Evolutionary conservation across 2,113 vertebrate species (phyloP).

Genomic region (Corythaixoides concolor): DNA sequence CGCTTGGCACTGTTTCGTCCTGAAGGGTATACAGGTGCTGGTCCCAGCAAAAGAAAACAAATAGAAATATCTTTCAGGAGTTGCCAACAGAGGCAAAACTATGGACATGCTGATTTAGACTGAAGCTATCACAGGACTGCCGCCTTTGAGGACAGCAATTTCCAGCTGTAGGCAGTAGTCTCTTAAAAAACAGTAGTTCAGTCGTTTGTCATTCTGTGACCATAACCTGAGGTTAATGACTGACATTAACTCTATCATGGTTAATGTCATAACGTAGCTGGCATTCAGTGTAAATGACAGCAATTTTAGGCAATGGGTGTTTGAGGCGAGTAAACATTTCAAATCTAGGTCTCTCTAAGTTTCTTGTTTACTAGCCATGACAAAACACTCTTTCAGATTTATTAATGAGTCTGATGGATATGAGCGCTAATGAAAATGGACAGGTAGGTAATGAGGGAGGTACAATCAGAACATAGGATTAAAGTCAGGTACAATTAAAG

Average conservation of each 20-base stretch:
- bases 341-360: neutral
- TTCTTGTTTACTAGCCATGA: conserved; percentile 23
- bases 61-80: neutral
- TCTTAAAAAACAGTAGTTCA: neutral
- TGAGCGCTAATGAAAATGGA: conserved; percentile 52
- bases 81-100: neutral
- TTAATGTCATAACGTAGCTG: neutral
- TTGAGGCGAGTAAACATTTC: neutral
- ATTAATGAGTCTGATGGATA: conserved; percentile 51
- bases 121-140: neutral
- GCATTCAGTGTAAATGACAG: conserved; percentile 1
- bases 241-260: neutral
- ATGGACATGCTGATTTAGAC: neutral
- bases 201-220: conserved; percentile 8
- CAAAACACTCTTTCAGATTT: conserved; percentile 10
- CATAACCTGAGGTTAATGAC: conserved; percentile 12
- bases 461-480: conserved; percentile 40
- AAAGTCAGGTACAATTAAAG: conserved; percentile 57
- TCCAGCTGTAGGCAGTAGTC: neutral
- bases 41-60: neutral
- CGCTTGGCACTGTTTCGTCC: neutral
- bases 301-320: neutral
- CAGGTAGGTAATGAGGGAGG: conserved; percentile 50
- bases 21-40: neutral
- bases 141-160: neutral